Percentiles rank a stretch among this genome's conserved stretches.
Conservation (phyloP, 2,113 vertebrate genomes). For the Amazona vittata region DNA sequence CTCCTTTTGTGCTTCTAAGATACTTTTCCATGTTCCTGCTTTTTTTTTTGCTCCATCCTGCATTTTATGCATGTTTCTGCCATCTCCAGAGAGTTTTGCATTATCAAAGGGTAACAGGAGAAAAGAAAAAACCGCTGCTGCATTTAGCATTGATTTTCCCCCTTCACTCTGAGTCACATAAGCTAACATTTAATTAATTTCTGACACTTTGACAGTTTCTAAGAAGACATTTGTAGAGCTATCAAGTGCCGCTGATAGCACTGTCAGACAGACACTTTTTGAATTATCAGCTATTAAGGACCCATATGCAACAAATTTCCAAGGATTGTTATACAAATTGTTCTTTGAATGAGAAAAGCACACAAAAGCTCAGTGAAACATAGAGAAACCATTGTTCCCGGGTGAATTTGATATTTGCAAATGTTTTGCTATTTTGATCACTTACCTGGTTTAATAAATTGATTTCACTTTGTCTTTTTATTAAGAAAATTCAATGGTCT, state of each 20-base stretch:
- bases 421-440: constrained; percentile 72
- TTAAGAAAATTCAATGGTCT: not conserved
- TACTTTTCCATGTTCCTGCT: not conserved
- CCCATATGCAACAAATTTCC: constrained; percentile 67
- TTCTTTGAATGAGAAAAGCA: constrained; percentile 63
- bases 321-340: constrained; percentile 67
- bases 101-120: constrained; percentile 45
- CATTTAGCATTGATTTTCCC: constrained; percentile 48
- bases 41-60: not conserved
- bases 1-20: not conserved
- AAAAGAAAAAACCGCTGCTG: constrained; percentile 48
- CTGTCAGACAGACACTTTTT: constrained; percentile 72
- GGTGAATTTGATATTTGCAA: constrained; percentile 67
- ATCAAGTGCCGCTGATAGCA: constrained; percentile 69
- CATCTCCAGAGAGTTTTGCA: constrained; percentile 34
- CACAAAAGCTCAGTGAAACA: constrained; percentile 60
- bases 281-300: constrained; percentile 69
- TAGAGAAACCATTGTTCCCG: constrained; percentile 59
- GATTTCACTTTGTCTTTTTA: not conserved
- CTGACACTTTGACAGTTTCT: constrained; percentile 83
- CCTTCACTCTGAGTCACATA: constrained; percentile 77
- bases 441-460: not conserved
- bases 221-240: constrained; percentile 76
- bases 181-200: constrained; percentile 84
- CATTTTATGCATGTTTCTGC: constrained; percentile 41